Conservation (phyloP, 1,140 invertebrate genomes). For the Arion vulgaris region DNA sequence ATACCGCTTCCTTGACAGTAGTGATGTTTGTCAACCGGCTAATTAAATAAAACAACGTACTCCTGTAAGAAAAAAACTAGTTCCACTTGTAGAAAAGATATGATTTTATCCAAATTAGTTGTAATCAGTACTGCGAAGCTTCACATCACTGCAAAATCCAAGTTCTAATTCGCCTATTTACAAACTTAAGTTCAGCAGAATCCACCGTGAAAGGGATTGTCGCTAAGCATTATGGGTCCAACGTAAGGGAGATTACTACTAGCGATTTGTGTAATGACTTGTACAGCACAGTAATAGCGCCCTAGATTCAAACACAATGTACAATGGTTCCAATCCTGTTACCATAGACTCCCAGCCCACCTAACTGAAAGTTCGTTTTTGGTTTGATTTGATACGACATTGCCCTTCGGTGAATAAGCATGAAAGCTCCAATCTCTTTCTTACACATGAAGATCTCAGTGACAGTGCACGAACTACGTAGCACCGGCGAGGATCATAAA, state of each 20-base stretch:
- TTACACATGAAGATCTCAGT: too few species aligned
- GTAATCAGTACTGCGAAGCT: background rate
- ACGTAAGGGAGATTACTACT: background rate
- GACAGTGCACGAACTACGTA: too few species aligned
- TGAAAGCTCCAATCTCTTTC: too few species aligned
- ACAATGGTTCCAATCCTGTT: too few species aligned
- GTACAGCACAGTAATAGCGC: too few species aligned
- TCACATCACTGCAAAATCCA: background rate
- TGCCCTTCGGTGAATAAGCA: too few species aligned
- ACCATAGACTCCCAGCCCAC: too few species aligned
- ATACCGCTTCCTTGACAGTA: slow-evolving; percentile 40
- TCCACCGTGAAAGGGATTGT: background rate
- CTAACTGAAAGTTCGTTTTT: too few species aligned
- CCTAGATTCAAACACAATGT: too few species aligned
- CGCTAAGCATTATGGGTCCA: background rate
- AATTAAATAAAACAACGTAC: background rate
- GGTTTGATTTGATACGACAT: too few species aligned
- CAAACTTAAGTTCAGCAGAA: background rate
- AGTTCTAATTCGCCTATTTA: background rate
- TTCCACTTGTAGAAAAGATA: background rate
- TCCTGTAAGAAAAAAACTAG: background rate
- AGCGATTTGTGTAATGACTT: too few species aligned
- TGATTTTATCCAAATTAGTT: background rate
- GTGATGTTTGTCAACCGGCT: background rate
- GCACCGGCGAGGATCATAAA: too few species aligned